Evolutionary conservation across 2,113 vertebrate species (phyloP), one percentile per base, ranked within the genome.

Genomic region (Theristicus caerulescens): DNA sequence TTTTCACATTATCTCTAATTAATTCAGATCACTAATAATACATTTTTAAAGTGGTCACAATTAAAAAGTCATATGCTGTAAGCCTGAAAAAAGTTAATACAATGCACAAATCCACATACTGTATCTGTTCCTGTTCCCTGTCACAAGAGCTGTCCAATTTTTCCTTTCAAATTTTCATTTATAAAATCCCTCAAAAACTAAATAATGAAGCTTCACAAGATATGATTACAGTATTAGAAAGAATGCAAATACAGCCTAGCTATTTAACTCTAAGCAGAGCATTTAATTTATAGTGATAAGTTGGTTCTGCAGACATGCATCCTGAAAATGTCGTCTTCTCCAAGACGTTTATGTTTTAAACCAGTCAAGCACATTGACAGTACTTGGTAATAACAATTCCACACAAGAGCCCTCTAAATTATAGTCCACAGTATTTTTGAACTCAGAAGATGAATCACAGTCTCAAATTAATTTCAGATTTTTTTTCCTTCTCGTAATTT

Each of bases 1-100:
- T 93, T 95, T 95, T 94, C 82, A 95, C 25, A 34, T 94, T 88
- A 65, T 54, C 57, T 96, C 32, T 69, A 91, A 89, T 95, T 93
- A 95, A 91, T 94, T 91, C 70, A 89, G 58, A 89, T 82, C 36
- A 89, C 84, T 84, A 93, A 91, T 74, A 93, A 72, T 89, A 26
- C 36, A 89, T 74, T 92, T 94, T 93, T 92, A 12, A 78, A 94
- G n/a, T 77, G 6, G 2, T 55, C 81, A 54, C 46, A 80, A 82
- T 87, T 84, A 89, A 82, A 71, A 85, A 84, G n/a, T 61, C 52
- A 47, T 29, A 24, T 57, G 51, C 66, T 72, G 25, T 77, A 89
- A 71, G 32, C 57, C 49, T 54, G 52, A 19, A 64, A 34, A 66
- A 64, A 80, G 52, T 82, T 80, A 64, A 77, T 20, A 47, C 7